Conservation (phyloP, 2,888 invertebrate species). For the Stenchaetothrips biformis region DNA sequence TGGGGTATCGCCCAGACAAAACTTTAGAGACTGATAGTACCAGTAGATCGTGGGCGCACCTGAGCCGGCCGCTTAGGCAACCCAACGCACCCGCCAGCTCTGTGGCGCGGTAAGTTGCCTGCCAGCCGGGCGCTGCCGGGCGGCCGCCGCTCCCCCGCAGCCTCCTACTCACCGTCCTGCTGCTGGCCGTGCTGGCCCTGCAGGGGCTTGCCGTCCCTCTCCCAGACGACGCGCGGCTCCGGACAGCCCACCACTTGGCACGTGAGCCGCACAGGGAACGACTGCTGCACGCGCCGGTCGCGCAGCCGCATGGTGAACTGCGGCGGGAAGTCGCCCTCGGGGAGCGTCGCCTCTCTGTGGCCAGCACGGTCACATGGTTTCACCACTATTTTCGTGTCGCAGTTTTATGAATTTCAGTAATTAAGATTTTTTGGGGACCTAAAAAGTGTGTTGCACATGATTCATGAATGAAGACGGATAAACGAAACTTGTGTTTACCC, state of each 20-base stretch:
- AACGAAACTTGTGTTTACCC: too few species aligned
- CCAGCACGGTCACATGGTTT: neutral
- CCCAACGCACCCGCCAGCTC: neutral
- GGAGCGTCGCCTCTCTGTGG: neutral
- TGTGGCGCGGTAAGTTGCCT: neutral
- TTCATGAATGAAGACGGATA: too few species aligned
- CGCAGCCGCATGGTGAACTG: constrained; percentile 81
- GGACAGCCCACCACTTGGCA: constrained; percentile 79
- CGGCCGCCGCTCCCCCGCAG: neutral
- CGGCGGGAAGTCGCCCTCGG: constrained; percentile 54
- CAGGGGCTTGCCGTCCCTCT: constrained; percentile 58
- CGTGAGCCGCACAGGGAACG: constrained; percentile 78
- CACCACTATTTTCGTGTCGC: too few species aligned
- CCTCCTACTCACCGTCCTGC: constrained; percentile 36
- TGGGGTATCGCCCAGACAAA: too few species aligned
- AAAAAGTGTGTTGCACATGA: too few species aligned
- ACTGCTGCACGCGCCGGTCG: constrained; percentile 75
- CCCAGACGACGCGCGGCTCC: constrained; percentile 73
- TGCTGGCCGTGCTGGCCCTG: neutral
- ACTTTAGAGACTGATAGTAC: too few species aligned
- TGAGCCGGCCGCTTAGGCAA: neutral
- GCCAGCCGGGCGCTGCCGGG: neutral
- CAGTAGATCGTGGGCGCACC: too few species aligned
- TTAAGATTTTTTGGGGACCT: too few species aligned
- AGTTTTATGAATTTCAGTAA: too few species aligned